phyloP scores from a whole-genome alignment of 2,113 vertebrate species.

The Eclectus roratus region DNA sequence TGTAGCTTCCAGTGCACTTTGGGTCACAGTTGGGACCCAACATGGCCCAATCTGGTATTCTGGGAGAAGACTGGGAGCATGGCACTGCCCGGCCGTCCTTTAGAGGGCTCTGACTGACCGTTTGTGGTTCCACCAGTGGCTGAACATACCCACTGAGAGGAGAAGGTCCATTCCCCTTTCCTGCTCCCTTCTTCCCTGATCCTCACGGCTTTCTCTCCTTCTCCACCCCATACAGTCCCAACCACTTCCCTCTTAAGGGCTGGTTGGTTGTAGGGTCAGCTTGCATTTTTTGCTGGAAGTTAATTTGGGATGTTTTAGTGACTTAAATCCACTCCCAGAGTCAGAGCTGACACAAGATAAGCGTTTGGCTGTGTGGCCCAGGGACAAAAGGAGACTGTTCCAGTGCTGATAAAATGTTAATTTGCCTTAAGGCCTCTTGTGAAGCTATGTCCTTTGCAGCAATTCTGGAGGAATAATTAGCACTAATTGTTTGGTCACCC shows the following conservation, averaged over 20 bases:
- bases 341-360: neutral
- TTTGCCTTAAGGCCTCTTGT: neutral
- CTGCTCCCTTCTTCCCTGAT: neutral
- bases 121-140: neutral
- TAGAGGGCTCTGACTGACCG: conserved; percentile 29
- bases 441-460: neutral
- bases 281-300: neutral
- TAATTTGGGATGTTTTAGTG: neutral
- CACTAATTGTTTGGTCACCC: neutral
- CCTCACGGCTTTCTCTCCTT: neutral
- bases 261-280: neutral
- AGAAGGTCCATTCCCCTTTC: neutral
- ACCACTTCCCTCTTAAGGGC: neutral
- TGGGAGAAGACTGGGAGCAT: fast-evolving
- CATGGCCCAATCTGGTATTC: neutral
- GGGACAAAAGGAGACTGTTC: neutral
- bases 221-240: neutral
- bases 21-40: neutral
- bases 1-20: neutral
- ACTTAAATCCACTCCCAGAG: neutral
- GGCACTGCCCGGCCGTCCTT: neutral
- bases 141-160: neutral
- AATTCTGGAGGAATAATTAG: neutral
- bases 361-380: neutral
- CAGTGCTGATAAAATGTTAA: neutral